Evolutionary conservation across 2,888 invertebrate species (phyloP).

Genomic region (Napeogenes sylphis): DNA sequence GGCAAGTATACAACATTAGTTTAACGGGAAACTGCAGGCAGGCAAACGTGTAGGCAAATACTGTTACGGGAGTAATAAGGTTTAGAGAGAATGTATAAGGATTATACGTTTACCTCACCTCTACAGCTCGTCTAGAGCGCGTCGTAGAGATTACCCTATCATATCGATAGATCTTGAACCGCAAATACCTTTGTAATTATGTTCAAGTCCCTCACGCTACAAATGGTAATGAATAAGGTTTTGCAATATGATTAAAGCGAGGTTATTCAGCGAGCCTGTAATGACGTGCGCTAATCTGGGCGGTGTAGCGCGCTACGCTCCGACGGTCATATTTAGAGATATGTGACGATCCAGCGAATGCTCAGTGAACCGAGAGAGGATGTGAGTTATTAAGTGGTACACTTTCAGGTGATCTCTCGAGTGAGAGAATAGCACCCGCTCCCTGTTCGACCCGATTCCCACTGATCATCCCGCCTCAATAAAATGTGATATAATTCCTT

Average conservation of each 20-base stretch:
- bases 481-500: constrained; percentile 21
- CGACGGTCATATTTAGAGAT: constrained; percentile 74
- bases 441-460: constrained; percentile 37
- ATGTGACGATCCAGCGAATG: constrained; percentile 74
- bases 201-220: background rate
- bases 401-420: constrained; percentile 77
- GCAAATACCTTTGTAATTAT: too few species aligned
- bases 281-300: constrained; percentile 39
- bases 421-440: constrained; percentile 69
- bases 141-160: too few species aligned
- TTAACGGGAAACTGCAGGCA: too few species aligned
- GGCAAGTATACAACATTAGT: constrained; percentile 8
- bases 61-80: background rate
- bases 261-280: constrained; percentile 16
- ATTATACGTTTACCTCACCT: too few species aligned
- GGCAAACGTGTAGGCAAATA: too few species aligned
- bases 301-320: constrained; percentile 61
- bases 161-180: too few species aligned
- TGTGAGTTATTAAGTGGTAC: constrained; percentile 76
- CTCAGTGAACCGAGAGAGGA: constrained; percentile 75
- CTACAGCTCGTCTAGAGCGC: too few species aligned
- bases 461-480: constrained; percentile 34
- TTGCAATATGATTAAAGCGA: constrained; percentile 14
- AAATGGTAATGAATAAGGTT: constrained; percentile 1
- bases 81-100: background rate